Base-by-base conservation (phyloP, 2,888 invertebrate species). In the Caenorhabditis becei region DNA sequence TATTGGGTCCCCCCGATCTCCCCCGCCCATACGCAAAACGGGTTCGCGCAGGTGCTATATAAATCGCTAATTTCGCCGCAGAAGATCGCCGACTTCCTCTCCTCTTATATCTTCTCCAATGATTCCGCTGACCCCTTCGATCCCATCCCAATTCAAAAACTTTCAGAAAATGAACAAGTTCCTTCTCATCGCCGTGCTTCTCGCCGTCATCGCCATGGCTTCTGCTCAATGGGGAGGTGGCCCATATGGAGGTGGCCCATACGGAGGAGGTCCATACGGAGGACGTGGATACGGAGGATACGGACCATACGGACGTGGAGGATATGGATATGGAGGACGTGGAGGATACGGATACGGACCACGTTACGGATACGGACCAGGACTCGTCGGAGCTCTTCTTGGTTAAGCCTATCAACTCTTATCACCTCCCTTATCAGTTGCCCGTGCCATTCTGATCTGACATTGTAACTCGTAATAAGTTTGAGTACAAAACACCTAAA, bases 191-290 rank as follows among this genome's bases (percentile, higher is more conserved):
- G 49, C 49, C 56, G 54, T 79, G 3, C 35, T 79, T 16, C 56
- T 82, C n/a, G 78, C 78, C 32, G 65, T 80, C 24, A 70, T 80
- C 32, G 77, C 83, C 26, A 59, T 83, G 49, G 80, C 59, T 24
- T 54, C 71, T 32, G 72, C 77, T 41, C 83, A 83, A 53, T 75
- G 77, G 69, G 80, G 69, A 47, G 82, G 82, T n/a, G 67, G 67
- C 54, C 69, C 69, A 61, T 69, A 69, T 37, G 77, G 77, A 65
- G n/a, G n/a, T n/a, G n/a, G n/a, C n/a, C 49, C 56, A 47, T 78
- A 78, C 47, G 71, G 70, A 59, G 70, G 70, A 65, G 77, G 77
- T 53, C 28, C 23, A 44, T 71, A 72, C 37, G 78, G 78, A 77
- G 62, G 77, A 24, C 53, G 51, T 53, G 70, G 70, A 66, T 79